Evolutionary conservation across 2,888 invertebrate species (phyloP).

Genomic region (Conchocele bisecta): DNA sequence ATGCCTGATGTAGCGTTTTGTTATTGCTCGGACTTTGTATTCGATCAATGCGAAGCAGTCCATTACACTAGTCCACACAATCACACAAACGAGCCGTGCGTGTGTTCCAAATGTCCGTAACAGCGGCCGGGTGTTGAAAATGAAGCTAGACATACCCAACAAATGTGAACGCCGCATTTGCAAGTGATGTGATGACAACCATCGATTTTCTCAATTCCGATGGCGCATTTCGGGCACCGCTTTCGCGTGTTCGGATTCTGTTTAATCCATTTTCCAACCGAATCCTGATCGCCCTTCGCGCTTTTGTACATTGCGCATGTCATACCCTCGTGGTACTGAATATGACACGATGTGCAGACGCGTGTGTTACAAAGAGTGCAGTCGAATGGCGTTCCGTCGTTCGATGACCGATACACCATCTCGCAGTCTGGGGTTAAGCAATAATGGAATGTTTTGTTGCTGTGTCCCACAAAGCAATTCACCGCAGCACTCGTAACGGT

Average conservation of each 20-base stretch:
- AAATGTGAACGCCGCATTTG: constrained; percentile 73
- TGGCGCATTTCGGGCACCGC: constrained; percentile 72
- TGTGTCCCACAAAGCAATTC: constrained; percentile 57
- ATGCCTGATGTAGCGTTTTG: too few species aligned
- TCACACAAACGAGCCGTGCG: constrained; percentile 58
- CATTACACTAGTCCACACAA: too few species aligned
- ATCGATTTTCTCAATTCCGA: constrained; percentile 71
- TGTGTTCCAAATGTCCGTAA: constrained; percentile 66
- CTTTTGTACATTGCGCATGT: constrained; percentile 68
- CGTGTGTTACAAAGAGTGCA: constrained; percentile 64
- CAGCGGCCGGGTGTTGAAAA: constrained; percentile 54
- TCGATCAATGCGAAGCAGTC: too few species aligned
- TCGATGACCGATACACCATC: constrained; percentile 68
- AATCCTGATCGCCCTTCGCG: constrained; percentile 46
- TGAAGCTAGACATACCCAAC: constrained; percentile 72
- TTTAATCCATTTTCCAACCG: constrained; percentile 61
- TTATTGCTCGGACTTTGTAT: too few species aligned
- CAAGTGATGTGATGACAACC: constrained; percentile 78
- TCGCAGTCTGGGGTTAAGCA: constrained; percentile 77
- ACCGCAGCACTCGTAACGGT: constrained; percentile 60
- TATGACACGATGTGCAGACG: constrained; percentile 72
- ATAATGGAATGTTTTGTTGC: constrained; percentile 61
- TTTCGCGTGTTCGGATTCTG: constrained; percentile 61
- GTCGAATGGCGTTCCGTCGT: constrained; percentile 48
- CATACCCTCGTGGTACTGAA: constrained; percentile 70